Evolutionary conservation across 2,113 vertebrate species (phyloP).

Genomic region (Centropristis striata): DNA sequence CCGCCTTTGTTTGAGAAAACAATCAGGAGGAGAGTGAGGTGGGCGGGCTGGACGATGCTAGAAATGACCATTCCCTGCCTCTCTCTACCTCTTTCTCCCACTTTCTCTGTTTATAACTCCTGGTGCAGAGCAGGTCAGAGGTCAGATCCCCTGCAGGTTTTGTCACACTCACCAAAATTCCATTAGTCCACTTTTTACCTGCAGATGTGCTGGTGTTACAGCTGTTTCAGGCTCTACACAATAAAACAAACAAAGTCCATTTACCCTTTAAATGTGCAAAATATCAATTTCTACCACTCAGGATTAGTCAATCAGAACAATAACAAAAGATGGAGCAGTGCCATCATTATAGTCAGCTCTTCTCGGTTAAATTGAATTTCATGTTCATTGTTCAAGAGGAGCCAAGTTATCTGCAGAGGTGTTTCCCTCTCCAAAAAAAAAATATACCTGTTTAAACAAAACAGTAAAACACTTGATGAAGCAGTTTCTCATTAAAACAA

Average conservation of each 20-base stretch:
- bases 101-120: conserved; percentile 45
- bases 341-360: too few species aligned
- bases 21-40: conserved; percentile 79
- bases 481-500: too few species aligned
- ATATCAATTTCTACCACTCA: too few species aligned
- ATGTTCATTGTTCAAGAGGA: too few species aligned
- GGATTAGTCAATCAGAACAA: too few species aligned
- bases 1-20: conserved; percentile 80
- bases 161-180: conserved; percentile 52
- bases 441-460: too few species aligned
- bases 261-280: neutral
- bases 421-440: too few species aligned
- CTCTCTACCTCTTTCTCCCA: conserved; percentile 47
- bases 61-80: conserved; percentile 81
- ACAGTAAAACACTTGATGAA: too few species aligned
- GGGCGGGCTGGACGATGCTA: conserved; percentile 78
- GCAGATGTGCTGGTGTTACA: conserved; percentile 1
- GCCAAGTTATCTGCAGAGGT: too few species aligned
- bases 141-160: conserved; percentile 34
- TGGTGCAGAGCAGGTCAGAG: conserved; percentile 44
- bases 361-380: too few species aligned
- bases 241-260: neutral
- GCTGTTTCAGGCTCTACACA: neutral
- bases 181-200: conserved; percentile 1
- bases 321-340: too few species aligned